A percentile compares a stretch with the other conserved stretches of the same genome.
phyloP scores from a whole-genome alignment of 30 jellyfish, hydroid and myxozoan species.

The Pelagia noctiluca region DNA sequence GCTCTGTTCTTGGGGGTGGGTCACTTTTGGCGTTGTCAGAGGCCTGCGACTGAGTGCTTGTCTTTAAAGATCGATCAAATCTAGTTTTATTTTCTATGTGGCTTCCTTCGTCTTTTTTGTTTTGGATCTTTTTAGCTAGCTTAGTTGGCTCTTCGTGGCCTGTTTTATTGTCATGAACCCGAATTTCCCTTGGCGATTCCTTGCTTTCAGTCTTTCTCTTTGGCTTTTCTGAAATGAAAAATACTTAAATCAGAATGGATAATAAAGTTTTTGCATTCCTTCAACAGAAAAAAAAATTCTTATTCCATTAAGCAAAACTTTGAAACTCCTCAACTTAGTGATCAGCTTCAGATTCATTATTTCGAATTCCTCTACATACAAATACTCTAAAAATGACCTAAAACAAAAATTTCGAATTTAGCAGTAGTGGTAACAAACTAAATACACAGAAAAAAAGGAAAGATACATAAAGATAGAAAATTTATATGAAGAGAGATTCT shows the following conservation, averaged over 20 bases:
- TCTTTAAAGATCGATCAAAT: background rate
- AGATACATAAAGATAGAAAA: too few species aligned
- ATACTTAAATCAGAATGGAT: too few species aligned
- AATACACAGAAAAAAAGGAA: too few species aligned
- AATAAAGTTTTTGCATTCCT: too few species aligned
- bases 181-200: background rate
- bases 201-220: constrained; percentile 10
- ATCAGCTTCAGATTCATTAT: background rate
- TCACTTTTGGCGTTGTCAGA: background rate
- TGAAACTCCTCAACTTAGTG: background rate
- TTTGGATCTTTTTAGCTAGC: background rate
- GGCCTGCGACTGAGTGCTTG: background rate
- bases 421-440: too few species aligned
- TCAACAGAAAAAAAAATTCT: constrained; percentile 1
- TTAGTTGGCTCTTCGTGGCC: background rate
- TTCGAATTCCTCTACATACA: background rate
- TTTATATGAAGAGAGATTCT: too few species aligned
- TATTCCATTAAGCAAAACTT: background rate
- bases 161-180: background rate
- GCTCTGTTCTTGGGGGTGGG: constrained; percentile 46
- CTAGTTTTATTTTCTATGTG: background rate
- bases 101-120: background rate
- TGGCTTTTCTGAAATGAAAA: too few species aligned
- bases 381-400: background rate
- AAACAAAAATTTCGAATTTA: too few species aligned